phyloP scores from a whole-genome alignment of 2,113 vertebrate genomes.

The Rhabdomys dilectus region DNA sequence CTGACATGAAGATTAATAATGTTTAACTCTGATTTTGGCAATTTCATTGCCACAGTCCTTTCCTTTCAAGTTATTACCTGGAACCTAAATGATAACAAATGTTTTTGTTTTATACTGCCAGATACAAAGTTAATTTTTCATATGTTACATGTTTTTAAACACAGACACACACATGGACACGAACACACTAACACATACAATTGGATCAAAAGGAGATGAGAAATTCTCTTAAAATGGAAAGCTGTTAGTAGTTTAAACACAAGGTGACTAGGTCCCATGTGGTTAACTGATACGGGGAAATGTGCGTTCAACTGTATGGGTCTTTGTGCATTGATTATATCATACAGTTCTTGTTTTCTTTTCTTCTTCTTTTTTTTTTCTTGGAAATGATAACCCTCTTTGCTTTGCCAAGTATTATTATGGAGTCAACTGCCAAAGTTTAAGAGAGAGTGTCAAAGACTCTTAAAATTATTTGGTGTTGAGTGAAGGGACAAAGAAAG shows the following conservation, averaged over 20 bases:
- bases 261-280: slow-evolving; percentile 27
- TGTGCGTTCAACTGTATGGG: slow-evolving; percentile 42
- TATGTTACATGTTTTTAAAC: slow-evolving; percentile 48
- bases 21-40: slow-evolving; percentile 77
- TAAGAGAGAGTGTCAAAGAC: slow-evolving; percentile 88
- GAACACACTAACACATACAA: neutral
- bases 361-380: slow-evolving; percentile 83
- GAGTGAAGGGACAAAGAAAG: slow-evolving; percentile 91
- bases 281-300: slow-evolving; percentile 63
- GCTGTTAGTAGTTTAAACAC: slow-evolving; percentile 45
- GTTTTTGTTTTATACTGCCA: slow-evolving; percentile 82
- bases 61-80: slow-evolving; percentile 76
- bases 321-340: slow-evolving; percentile 76
- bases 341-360: slow-evolving; percentile 82
- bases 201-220: slow-evolving; percentile 39
- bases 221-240: slow-evolving; percentile 60
- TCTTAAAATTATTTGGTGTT: slow-evolving; percentile 92
- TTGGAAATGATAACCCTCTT: slow-evolving; percentile 80
- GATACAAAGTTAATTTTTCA: slow-evolving; percentile 78
- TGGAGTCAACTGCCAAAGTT: slow-evolving; percentile 90
- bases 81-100: slow-evolving; percentile 77
- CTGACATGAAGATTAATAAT: slow-evolving; percentile 86
- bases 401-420: slow-evolving; percentile 90
- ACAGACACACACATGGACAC: neutral
- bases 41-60: slow-evolving; percentile 68